Evolutionary conservation across 1,140 invertebrate species (phyloP).

Genomic region (Diorhabda carinulata): DNA sequence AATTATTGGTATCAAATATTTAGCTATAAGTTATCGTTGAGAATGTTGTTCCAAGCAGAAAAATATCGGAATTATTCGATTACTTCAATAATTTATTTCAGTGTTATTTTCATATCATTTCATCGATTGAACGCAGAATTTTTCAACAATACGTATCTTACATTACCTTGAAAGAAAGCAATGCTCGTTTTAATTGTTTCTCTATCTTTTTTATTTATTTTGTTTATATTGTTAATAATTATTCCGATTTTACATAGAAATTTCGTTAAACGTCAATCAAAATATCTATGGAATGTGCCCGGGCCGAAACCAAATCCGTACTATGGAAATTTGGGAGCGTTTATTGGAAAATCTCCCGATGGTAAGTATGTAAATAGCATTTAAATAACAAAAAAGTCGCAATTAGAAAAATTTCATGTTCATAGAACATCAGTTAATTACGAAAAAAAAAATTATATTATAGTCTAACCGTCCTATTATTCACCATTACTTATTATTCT

Average conservation of each 20-base stretch:
- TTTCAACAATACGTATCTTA: no score
- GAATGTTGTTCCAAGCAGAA: no score
- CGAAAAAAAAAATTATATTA: neutral
- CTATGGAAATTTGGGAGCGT: slow-evolving; percentile 6
- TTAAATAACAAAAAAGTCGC: neutral
- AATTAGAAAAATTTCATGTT: neutral
- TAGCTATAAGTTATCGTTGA: no score
- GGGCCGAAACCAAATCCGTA: slow-evolving; percentile 7
- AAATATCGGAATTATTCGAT: no score
- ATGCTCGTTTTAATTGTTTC: neutral
- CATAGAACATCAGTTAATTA: neutral
- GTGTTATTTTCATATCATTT: no score
- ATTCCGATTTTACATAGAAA: neutral
- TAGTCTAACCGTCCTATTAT: neutral
- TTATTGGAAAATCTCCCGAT: neutral
- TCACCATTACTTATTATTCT: neutral
- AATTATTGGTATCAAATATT: no score
- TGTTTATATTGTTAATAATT: neutral
- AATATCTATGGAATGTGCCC: slow-evolving; percentile 7
- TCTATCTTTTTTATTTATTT: neutral
- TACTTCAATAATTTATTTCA: no score
- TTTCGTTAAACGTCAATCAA: neutral
- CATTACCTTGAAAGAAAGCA: no score
- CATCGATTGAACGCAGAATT: no score
- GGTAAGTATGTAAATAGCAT: slow-evolving; percentile 3